These are phyloP conservation scores for Anas georgica DNA, from an alignment of 2,797 vertebrate genomes.

Conservation along the genomic window DNA sequence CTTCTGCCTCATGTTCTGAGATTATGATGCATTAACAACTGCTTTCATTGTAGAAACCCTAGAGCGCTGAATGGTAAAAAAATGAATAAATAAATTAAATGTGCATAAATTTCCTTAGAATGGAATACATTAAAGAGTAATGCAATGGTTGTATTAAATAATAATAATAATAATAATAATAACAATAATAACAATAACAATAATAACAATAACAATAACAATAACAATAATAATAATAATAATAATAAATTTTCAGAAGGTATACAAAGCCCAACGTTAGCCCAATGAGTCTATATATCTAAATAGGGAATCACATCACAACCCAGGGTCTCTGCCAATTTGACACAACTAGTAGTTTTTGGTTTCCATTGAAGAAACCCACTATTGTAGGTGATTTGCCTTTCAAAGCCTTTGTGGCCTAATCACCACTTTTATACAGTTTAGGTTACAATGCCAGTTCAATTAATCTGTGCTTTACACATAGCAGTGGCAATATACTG, in stretches of 20 bases:
- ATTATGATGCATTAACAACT: not conserved
- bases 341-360: fast-evolving
- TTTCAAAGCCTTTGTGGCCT: not conserved
- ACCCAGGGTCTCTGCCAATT: not conserved
- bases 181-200: too few relatives aligned
- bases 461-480: not conserved
- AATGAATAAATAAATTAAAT: too few relatives aligned
- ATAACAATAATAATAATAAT: too few relatives aligned
- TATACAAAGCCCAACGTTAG: not conserved
- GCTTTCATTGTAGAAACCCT: not conserved
- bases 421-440: not conserved
- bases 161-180: too few relatives aligned
- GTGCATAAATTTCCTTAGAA: not conserved
- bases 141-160: not conserved
- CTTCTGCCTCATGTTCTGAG: not conserved
- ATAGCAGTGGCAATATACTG: not conserved
- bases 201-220: too few relatives aligned
- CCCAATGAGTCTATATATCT: not conserved
- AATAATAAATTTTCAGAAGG: not conserved
- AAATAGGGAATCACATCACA: not conserved
- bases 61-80: not conserved
- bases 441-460: not conserved
- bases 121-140: not conserved
- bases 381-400: not conserved
- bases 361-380: not conserved